Conservation (phyloP, 2,888 invertebrate species). For the Frankliniella fusca region DNA sequence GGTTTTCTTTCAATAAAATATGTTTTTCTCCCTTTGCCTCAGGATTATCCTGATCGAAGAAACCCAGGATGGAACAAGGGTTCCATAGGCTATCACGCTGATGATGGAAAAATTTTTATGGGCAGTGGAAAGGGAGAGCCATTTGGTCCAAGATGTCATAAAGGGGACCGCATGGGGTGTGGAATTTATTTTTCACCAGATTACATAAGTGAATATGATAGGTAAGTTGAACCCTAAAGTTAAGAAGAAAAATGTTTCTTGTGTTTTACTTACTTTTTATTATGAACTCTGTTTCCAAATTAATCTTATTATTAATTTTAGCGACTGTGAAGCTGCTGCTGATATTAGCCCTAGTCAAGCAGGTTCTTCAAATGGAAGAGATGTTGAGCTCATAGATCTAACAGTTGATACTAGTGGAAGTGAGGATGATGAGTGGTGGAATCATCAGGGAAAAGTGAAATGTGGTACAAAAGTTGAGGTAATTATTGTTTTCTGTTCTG, state of each 20-base stretch:
- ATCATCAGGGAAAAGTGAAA: slow-evolving; percentile 42
- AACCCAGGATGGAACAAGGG: slow-evolving; percentile 56
- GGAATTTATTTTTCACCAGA: slow-evolving; percentile 51
- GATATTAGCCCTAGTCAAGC: neutral
- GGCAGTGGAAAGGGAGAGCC: slow-evolving; percentile 49
- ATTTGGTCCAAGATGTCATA: slow-evolving; percentile 52
- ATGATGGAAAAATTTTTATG: slow-evolving; percentile 54
- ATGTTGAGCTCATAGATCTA: slow-evolving; percentile 38
- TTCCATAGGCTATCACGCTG: slow-evolving; percentile 55
- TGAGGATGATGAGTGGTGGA: slow-evolving; percentile 44
- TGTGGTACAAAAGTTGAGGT: slow-evolving; percentile 45
- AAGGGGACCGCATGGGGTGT: slow-evolving; percentile 55
- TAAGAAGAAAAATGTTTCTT: neutral
- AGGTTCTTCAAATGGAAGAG: slow-evolving; percentile 38
- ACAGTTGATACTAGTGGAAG: slow-evolving; percentile 40
- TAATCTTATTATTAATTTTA: slow-evolving; percentile 30
- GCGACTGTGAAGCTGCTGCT: slow-evolving; percentile 38
- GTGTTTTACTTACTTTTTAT: neutral
- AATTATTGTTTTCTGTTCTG: slow-evolving; percentile 29
- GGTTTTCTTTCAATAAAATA: slow-evolving; percentile 27
- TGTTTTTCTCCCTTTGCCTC: slow-evolving; percentile 35
- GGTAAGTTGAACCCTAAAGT: slow-evolving; percentile 32
- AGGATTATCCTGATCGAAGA: slow-evolving; percentile 53
- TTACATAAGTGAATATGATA: slow-evolving; percentile 40
- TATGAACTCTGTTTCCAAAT: neutral